A percentile compares a stretch with the other conserved stretches of the same genome.
Conservation (phyloP, 1,140 invertebrate species). For the Aphidius ervi region DNA sequence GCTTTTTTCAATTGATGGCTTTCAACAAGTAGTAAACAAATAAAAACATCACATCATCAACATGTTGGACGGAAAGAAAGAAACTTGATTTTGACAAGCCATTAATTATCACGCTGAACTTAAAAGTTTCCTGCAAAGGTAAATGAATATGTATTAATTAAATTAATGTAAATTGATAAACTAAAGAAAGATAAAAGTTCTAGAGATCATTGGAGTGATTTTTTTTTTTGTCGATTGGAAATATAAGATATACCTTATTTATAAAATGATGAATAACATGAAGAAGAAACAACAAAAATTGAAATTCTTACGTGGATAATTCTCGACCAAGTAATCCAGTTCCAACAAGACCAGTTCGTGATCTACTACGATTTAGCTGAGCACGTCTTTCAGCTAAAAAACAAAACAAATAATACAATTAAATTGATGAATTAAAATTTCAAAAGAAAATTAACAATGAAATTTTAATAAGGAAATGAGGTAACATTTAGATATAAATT, state of each 20-base stretch:
- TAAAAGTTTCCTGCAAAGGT: slow-evolving; percentile 44
- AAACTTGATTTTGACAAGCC: slow-evolving; percentile 8
- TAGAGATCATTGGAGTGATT: background rate
- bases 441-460: slow-evolving; percentile 13
- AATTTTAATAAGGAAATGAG: background rate
- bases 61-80: slow-evolving; percentile 43
- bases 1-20: too few species aligned
- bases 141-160: slow-evolving; percentile 15
- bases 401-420: slow-evolving; percentile 27
- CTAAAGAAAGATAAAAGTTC: too few species aligned
- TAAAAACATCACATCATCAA: slow-evolving; percentile 47
- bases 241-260: slow-evolving; percentile 1
- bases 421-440: slow-evolving; percentile 15
- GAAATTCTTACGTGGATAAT: slow-evolving; percentile 55
- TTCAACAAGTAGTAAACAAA: background rate
- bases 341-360: slow-evolving; percentile 69
- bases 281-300: slow-evolving; percentile 7
- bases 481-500: background rate
- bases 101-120: slow-evolving; percentile 45
- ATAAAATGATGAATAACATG: background rate
- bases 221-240: slow-evolving; percentile 4
- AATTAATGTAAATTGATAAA: too few species aligned
- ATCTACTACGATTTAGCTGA: slow-evolving; percentile 79
- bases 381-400: slow-evolving; percentile 77
- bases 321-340: slow-evolving; percentile 55